Conservation (phyloP, 2,888 invertebrate species). For the Baronia brevicornis region DNA sequence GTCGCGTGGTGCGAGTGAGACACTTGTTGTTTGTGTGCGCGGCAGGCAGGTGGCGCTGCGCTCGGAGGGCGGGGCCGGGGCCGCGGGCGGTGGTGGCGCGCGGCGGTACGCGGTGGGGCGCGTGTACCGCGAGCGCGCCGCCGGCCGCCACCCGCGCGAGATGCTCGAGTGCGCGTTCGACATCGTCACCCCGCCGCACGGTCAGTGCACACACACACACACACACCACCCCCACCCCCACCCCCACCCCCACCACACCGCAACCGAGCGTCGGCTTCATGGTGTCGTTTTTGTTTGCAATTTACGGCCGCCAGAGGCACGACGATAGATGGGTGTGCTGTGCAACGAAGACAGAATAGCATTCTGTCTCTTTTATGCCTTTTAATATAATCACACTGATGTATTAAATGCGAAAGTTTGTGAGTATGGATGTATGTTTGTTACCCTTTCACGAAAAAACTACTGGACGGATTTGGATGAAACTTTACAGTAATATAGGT, state of each 20-base stretch:
- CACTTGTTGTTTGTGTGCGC: neutral
- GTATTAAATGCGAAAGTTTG: no score
- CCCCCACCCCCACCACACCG: slow-evolving; percentile 85
- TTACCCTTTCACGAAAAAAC: no score
- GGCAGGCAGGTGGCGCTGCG: slow-evolving; percentile 9
- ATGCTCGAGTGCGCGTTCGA: slow-evolving; percentile 95
- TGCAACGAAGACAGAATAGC: no score
- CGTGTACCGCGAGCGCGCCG: slow-evolving; percentile 87
- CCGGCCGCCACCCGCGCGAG: slow-evolving; percentile 90
- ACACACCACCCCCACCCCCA: slow-evolving; percentile 88
- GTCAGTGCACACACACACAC: slow-evolving; percentile 82
- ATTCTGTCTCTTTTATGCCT: no score
- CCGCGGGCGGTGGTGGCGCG: slow-evolving; percentile 12
- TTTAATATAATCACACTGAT: no score
- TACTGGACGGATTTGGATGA: no score
- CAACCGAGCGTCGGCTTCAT: slow-evolving; percentile 83
- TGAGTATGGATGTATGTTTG: no score
- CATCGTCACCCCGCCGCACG: slow-evolving; percentile 86
- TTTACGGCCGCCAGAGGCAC: slow-evolving; percentile 41
- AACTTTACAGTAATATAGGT: no score
- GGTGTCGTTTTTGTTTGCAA: no score
- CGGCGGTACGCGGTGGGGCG: slow-evolving; percentile 91
- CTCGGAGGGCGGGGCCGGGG: neutral
- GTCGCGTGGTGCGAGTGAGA: no score
- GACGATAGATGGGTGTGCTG: no score